Evolutionary conservation across 2,797 vertebrate species (phyloP).

Genomic region (Microchirus variegatus): DNA sequence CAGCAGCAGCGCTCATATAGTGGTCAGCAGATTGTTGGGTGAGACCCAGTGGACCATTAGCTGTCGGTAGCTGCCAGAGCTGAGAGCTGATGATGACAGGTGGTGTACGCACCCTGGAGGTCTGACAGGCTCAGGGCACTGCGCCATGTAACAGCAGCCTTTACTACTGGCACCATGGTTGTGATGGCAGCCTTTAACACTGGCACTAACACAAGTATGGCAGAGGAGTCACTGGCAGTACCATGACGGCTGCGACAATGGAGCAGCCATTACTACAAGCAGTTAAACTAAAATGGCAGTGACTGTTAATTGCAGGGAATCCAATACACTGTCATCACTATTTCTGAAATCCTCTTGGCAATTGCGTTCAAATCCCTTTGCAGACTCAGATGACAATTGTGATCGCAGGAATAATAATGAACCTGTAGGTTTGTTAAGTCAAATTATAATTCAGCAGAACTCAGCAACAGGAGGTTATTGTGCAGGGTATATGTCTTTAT

Average conservation of each 20-base stretch:
- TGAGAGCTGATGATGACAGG: conserved; percentile 78
- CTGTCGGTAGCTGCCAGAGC: conserved; percentile 63
- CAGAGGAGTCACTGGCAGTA: conserved; percentile 49
- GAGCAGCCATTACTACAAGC: conserved; percentile 59
- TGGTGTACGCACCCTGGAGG: conserved; percentile 72
- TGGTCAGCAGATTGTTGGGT: conserved; percentile 79
- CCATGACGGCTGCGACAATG: conserved; percentile 11
- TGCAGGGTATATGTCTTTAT: conserved; percentile 22
- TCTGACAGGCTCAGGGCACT: conserved; percentile 74
- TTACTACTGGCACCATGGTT: conserved; percentile 63
- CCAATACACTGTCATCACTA: conserved; percentile 40
- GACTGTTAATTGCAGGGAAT: conserved; percentile 55
- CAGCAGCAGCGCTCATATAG: conserved; percentile 53
- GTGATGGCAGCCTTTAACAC: conserved; percentile 65
- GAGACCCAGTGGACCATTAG: conserved; percentile 76
- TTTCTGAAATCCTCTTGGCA: conserved; percentile 38
- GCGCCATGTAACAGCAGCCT: conserved; percentile 74
- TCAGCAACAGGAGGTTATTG: conserved; percentile 40
- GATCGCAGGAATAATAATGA: conserved; percentile 62
- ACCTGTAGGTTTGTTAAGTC: conserved; percentile 49
- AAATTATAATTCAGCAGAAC: conserved; percentile 13
- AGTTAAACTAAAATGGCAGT: conserved; percentile 68
- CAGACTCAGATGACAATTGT: conserved; percentile 49
- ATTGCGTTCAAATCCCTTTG: conserved; percentile 45
- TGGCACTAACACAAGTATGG: conserved; percentile 40